A percentile compares a stretch with the other conserved stretches of the same genome.
These are phyloP conservation scores for Neolamprologus fasciatus DNA, from an alignment of 2,113 vertebrate species.

Conservation along the genomic window DNA sequence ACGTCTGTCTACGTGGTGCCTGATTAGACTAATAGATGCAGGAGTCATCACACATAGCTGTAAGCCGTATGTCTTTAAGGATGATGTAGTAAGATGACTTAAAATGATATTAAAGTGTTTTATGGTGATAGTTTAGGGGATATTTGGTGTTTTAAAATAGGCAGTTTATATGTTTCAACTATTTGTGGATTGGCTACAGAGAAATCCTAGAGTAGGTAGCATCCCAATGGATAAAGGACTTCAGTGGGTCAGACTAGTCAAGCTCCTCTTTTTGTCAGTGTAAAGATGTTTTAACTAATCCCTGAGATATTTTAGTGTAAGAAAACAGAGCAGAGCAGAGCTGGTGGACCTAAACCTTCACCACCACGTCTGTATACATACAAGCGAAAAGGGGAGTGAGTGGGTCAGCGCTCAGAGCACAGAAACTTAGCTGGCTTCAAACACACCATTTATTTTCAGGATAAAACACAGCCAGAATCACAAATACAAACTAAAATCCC, in stretches of 20 bases:
- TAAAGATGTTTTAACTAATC: background rate
- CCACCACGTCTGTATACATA: no score
- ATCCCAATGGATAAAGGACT: background rate
- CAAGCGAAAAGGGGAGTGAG: no score
- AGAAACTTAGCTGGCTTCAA: no score
- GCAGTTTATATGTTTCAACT: background rate
- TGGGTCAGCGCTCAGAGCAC: no score
- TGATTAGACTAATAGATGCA: background rate
- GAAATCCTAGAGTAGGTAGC: background rate
- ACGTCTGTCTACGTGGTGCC: fast-evolving
- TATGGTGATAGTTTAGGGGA: fast-evolving
- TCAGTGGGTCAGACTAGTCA: background rate
- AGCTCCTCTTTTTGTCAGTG: background rate
- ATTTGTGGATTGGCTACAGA: background rate
- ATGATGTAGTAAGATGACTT: background rate
- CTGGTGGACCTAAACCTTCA: no score
- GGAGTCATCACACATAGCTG: background rate
- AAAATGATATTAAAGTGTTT: background rate
- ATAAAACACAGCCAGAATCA: no score
- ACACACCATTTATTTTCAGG: no score
- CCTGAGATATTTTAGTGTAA: background rate
- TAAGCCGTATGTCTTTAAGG: fast-evolving
- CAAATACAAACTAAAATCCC: no score
- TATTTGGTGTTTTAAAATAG: fast-evolving
- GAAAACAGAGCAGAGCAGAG: background rate